Evolutionary conservation across 2,113 vertebrate species (phyloP), one percentile per base, ranked within the genome.

Genomic region (Stictonetta naevosa): DNA sequence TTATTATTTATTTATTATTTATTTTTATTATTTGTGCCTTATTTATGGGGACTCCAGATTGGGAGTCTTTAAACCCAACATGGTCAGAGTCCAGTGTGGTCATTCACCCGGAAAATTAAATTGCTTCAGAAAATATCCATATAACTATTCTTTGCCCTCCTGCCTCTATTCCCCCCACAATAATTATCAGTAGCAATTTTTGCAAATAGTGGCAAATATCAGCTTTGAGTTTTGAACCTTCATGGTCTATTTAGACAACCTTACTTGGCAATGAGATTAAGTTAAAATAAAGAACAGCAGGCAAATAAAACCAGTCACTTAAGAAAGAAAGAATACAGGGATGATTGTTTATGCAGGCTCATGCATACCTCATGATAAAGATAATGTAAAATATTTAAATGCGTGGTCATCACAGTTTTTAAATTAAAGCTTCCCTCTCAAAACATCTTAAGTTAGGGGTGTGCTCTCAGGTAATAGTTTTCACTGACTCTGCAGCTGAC

Each of bases 381-480:
- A 69, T 83, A 66, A 85, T 64, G 88, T 68, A 87, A 96, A 92
- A 89, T 79, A 69, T 62, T 91, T 86, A 80, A 96, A 75, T 72
- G 33, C n/a, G 36, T 1, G 28, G 50, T 91, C 88, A 96, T 68
- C 42, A 29, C 0, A 2, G 11, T 88, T 91, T 95, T 86, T 79
- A 88, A 93, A 91, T 81, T 73, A 89, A 94, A 89, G 6, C 14
- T 86, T 92, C 56, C 33, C 46, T 78, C 71, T 81, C 53, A 92
- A 94, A 94, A 63, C 8, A 75, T 71, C 53, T 92, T 66, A 90
- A 93, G 58, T 36, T 48, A 78, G 11, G 23, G 19, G 21, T 89
- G 44, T 73, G 64, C 74, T 84, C 77, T 90, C 79, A 69, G 46
- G 60, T 79, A 80, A 88, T 33, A 76, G 20, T 91, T 96, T 90